Evolutionary conservation across 2,113 vertebrate genomes (phyloP), one percentile per base, ranked within the genome.

Genomic region (Ophthalmolycus amberensis): DNA sequence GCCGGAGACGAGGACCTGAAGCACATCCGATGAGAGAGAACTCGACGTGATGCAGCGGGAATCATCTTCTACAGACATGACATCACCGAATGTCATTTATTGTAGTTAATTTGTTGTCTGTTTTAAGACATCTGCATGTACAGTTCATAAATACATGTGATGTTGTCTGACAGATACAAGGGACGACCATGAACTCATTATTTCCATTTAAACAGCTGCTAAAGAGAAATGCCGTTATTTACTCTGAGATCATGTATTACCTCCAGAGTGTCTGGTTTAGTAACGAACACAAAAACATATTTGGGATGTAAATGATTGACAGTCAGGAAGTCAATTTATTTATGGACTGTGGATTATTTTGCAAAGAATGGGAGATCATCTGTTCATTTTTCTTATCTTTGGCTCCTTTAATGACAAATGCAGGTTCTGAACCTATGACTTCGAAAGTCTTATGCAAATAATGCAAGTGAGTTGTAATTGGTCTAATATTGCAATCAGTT

Each of bases 1-100:
- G 97, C 25, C 92, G 94, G 71, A 94, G 85, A 80, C 85, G 80
- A 25, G 52, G 18, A 71, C 27, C 4, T 8, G 42, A n/a, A 16
- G 7, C 11, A 2, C 48, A 15, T 34, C 60, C 16, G 7, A 70
- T 11, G 9, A 77, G 54, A 22, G 40, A 50, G 34, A 72, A 77
- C 8, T 72, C 62, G 14, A 48, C 2, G 16, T 78, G 56, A 88
- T 8, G n/a, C 18, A 9, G 11, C n/a, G 25, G 58, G 25, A 37
- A 18, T 16, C 3, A 16, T 14, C 6, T 29, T 48, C 27, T 46
- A 32, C n/a, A 62, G 32, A 74, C 15, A 7, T 32, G 9, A 65
- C 32, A 16, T n/a, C 9, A 32, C 2, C 12, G n/a, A 3, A 62
- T 46, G 11, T 11, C 42, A 22, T 65, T 72, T 34, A 32, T 46